Evolutionary conservation across 2,113 vertebrate species (phyloP).

Genomic region (Periophthalmus modestus): DNA sequence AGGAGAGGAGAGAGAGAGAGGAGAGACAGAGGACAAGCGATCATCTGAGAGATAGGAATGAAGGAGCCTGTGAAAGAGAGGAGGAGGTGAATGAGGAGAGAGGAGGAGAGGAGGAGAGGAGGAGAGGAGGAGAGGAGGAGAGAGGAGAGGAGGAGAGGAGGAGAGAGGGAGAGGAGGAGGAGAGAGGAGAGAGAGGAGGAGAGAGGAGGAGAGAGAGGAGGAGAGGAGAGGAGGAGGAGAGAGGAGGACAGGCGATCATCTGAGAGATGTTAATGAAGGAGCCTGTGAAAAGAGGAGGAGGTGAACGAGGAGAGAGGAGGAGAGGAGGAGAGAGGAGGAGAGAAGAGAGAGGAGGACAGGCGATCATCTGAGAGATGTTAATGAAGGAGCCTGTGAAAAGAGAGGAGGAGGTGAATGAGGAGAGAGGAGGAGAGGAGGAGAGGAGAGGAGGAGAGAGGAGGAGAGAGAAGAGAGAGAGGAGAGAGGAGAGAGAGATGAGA

Average conservation of each 20-base stretch:
- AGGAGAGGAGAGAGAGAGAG: too few relatives aligned
- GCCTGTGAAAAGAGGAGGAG: too few relatives aligned
- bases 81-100: neutral
- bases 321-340: too few relatives aligned
- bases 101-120: neutral
- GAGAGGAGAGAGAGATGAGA: too few relatives aligned
- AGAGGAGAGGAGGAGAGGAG: too few relatives aligned
- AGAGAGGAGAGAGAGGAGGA: too few relatives aligned
- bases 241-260: too few relatives aligned
- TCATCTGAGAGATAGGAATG: conserved; percentile 99
- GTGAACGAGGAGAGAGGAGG: too few relatives aligned
- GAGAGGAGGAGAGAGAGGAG: neutral
- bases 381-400: conserved; percentile 90
- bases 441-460: too few relatives aligned
- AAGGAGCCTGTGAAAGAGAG: conserved; percentile 85
- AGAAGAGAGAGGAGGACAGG: too few relatives aligned
- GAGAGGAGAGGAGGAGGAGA: neutral
- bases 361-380: conserved; percentile 99
- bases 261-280: too few relatives aligned
- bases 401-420: neutral
- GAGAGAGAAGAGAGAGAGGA: neutral
- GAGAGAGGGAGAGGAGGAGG: neutral
- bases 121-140: neutral
- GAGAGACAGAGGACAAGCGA: too few relatives aligned
- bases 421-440: neutral